Evolutionary conservation across 1,140 invertebrate species (phyloP).

Genomic region (Papilio polyxenes): DNA sequence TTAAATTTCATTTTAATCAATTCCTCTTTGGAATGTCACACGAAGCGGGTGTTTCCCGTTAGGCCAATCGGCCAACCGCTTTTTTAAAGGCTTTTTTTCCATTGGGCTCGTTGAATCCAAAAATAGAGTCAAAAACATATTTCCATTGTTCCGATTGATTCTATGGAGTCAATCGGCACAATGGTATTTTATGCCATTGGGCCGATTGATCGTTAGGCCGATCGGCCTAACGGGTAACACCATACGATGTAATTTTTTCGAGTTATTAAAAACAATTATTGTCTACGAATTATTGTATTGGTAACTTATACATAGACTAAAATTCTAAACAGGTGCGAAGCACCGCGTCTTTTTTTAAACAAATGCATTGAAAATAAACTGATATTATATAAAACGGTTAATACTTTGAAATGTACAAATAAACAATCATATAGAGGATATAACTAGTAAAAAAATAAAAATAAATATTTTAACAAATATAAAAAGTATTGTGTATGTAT

Average conservation of each 20-base stretch:
- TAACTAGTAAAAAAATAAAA: background rate
- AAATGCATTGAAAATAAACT: constrained; percentile 26
- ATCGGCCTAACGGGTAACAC: too few relatives aligned
- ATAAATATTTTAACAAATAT: constrained; percentile 28
- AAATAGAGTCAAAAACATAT: too few relatives aligned
- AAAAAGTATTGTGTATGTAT: constrained; percentile 45
- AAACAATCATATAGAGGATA: background rate
- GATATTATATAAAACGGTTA: background rate
- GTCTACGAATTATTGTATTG: constrained; percentile 30
- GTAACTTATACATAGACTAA: constrained; percentile 34
- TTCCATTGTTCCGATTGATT: too few relatives aligned
- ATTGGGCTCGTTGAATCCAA: too few relatives aligned
- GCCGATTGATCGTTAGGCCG: too few relatives aligned
- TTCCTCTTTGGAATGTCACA: constrained; percentile 33
- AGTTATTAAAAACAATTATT: constrained; percentile 23
- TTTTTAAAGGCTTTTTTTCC: too few relatives aligned
- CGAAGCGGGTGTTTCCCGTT: background rate
- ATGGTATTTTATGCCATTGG: too few relatives aligned
- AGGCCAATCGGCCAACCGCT: too few relatives aligned
- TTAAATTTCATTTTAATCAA: constrained; percentile 17
- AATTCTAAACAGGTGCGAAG: constrained; percentile 1
- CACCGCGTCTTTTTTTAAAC: constrained; percentile 30
- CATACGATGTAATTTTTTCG: background rate
- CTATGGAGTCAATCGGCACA: too few relatives aligned
- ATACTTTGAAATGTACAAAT: constrained; percentile 14